phyloP scores from a whole-genome alignment of 2,113 vertebrate species.

The Nannospalax galili region DNA sequence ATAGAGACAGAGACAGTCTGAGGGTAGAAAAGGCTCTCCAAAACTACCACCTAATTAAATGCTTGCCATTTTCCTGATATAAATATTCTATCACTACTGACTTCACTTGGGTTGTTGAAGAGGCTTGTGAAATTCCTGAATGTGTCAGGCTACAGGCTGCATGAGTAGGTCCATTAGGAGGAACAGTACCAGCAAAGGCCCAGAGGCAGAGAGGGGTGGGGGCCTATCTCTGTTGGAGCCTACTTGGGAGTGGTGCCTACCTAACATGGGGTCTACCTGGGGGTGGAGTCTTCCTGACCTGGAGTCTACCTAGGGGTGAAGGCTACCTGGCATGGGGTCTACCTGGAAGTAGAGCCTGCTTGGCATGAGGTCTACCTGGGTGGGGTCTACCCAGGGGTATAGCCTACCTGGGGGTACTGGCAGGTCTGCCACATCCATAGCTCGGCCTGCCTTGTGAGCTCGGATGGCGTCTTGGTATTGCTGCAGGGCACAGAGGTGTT shows the following conservation, averaged over 20 bases:
- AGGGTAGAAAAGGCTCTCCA: not conserved
- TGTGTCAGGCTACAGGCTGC: not conserved
- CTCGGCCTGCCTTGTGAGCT: slow-evolving; percentile 90
- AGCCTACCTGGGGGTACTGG: slow-evolving; percentile 93
- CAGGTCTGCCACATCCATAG: slow-evolving; percentile 90
- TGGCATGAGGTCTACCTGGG: not conserved
- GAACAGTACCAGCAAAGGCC: not conserved
- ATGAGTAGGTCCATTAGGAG: fast-evolving
- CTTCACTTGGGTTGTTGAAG: not conserved
- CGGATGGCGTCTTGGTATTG: slow-evolving; percentile 95
- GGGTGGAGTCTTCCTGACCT: too few species aligned
- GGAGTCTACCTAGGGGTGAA: too few species aligned
- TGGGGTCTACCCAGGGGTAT: not conserved
- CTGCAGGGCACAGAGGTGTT: slow-evolving; percentile 80
- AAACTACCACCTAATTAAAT: not conserved
- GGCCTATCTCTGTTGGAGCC: not conserved
- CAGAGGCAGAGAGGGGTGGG: not conserved
- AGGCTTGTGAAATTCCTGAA: not conserved
- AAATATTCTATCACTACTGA: not conserved
- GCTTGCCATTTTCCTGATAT: not conserved
- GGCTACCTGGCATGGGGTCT: not conserved
- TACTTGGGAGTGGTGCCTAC: not conserved
- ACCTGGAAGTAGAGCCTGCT: too few species aligned
- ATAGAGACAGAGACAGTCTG: not conserved
- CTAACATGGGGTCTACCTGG: too few species aligned